phyloP scores from a whole-genome alignment of 2,797 vertebrate genomes.

The Leptodactylus fallax region DNA sequence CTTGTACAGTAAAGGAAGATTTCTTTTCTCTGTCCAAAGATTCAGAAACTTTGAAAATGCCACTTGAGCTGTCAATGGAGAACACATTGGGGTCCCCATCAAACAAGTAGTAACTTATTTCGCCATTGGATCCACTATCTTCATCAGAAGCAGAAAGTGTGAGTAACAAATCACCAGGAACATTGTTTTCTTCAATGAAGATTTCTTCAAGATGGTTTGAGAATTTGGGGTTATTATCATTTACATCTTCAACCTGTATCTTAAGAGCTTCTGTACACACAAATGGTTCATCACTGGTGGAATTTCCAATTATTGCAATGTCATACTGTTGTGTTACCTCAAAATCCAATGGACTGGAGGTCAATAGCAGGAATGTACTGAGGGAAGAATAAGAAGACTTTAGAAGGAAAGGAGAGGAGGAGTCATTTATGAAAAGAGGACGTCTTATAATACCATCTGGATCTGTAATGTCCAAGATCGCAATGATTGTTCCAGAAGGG shows the following conservation, averaged over 20 bases:
- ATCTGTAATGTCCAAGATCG: slow-evolving; percentile 77
- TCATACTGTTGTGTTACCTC: slow-evolving; percentile 76
- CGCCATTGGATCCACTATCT: slow-evolving; percentile 76
- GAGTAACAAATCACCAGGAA: slow-evolving; percentile 70
- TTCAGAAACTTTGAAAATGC: slow-evolving; percentile 72
- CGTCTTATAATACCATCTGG: slow-evolving; percentile 69
- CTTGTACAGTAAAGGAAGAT: slow-evolving; percentile 69
- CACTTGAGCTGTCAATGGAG: slow-evolving; percentile 73
- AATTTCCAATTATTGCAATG: slow-evolving; percentile 72
- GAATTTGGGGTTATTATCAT: slow-evolving; percentile 80
- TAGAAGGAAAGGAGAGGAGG: slow-evolving; percentile 76
- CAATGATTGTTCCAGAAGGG: slow-evolving; percentile 76
- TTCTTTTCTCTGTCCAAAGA: slow-evolving; percentile 79
- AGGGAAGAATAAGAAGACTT: slow-evolving; percentile 71
- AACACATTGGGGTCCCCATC: slow-evolving; percentile 69
- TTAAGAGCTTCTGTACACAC: slow-evolving; percentile 69
- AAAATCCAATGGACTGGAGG: slow-evolving; percentile 69
- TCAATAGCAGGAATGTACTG: slow-evolving; percentile 80
- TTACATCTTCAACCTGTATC: slow-evolving; percentile 77
- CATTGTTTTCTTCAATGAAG: slow-evolving; percentile 80
- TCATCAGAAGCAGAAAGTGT: slow-evolving; percentile 75
- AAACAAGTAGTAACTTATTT: slow-evolving; percentile 75
- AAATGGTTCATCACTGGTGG: slow-evolving; percentile 61
- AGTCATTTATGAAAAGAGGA: slow-evolving; percentile 75
- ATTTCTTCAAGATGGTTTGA: slow-evolving; percentile 68